Evolutionary conservation across 2,888 invertebrate species (phyloP).

Genomic region (Drosophila lacicola): DNA sequence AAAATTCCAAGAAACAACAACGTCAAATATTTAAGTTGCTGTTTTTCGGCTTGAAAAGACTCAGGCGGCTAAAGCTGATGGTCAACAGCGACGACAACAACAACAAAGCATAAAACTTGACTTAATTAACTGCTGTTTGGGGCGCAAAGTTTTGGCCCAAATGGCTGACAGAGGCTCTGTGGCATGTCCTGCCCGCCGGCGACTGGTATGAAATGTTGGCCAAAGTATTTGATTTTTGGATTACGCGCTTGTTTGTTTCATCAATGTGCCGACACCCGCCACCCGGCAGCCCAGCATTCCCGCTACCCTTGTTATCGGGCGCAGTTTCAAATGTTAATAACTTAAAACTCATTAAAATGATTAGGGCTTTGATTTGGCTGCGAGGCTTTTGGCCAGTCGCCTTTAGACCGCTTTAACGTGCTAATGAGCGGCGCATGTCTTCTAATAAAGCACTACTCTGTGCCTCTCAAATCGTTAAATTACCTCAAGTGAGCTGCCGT

Average conservation of each 20-base stretch:
- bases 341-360: slow-evolving; percentile 73
- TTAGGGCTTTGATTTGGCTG: slow-evolving; percentile 68
- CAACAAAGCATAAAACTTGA: slow-evolving; percentile 62
- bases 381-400: slow-evolving; percentile 46
- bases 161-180: slow-evolving; percentile 40
- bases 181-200: slow-evolving; percentile 59
- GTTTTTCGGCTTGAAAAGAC: slow-evolving; percentile 64
- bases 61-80: slow-evolving; percentile 26
- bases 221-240: slow-evolving; percentile 77
- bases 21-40: slow-evolving; percentile 71
- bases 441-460: slow-evolving; percentile 23
- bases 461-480: not conserved
- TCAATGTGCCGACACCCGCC: slow-evolving; percentile 19
- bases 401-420: slow-evolving; percentile 20
- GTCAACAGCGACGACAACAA: slow-evolving; percentile 44
- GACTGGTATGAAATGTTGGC: slow-evolving; percentile 64
- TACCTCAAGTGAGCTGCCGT: slow-evolving; percentile 24
- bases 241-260: slow-evolving; percentile 57
- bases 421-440: slow-evolving; percentile 67
- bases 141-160: slow-evolving; percentile 64
- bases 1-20: slow-evolving; percentile 22
- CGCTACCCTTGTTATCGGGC: slow-evolving; percentile 16
- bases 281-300: not conserved
- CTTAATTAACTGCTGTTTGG: slow-evolving; percentile 77
- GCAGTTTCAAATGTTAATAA: slow-evolving; percentile 73